A percentile compares a stretch with the other conserved stretches of the same genome.
Evolutionary conservation across 2,113 vertebrate species (phyloP).

Genomic region (Labrus mixtus): DNA sequence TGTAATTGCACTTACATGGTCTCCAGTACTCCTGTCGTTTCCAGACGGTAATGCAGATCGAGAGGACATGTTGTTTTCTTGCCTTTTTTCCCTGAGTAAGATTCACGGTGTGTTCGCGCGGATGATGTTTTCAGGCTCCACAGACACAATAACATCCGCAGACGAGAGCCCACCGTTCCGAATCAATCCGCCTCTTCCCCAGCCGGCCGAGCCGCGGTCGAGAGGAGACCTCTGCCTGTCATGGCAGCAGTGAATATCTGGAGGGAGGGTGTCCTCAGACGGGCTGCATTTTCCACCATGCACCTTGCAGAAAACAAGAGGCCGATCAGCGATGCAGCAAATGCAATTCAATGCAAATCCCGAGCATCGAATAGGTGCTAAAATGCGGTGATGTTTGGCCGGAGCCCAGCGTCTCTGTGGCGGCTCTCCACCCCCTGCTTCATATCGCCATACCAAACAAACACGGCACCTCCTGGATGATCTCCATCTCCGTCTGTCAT

Average conservation of each 20-base stretch:
- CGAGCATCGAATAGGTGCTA: constrained; percentile 62
- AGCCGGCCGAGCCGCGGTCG: constrained; percentile 71
- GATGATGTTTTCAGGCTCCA: constrained; percentile 65
- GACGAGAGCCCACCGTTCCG: constrained; percentile 67
- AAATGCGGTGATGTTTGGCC: constrained; percentile 81
- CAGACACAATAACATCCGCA: constrained; percentile 71
- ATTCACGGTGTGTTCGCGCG: constrained; percentile 60
- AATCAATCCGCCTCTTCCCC: constrained; percentile 77
- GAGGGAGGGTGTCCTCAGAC: constrained; percentile 76
- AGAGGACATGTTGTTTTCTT: constrained; percentile 82
- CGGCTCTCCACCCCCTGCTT: constrained; percentile 80
- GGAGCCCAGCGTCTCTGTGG: constrained; percentile 80
- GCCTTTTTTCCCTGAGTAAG: constrained; percentile 79
- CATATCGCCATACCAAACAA: constrained; percentile 79
- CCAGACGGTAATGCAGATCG: constrained; percentile 85
- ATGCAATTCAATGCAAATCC: constrained; percentile 64
- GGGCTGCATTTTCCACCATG: constrained; percentile 75
- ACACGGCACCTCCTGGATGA: constrained; percentile 67
- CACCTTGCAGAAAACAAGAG: constrained; percentile 58
- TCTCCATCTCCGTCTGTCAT: constrained; percentile 67
- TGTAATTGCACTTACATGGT: constrained; percentile 83
- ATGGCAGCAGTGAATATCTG: constrained; percentile 79
- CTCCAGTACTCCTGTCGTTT: constrained; percentile 84
- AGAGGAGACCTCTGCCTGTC: constrained; percentile 81
- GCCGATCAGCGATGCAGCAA: constrained; percentile 58